A percentile compares a stretch with the other conserved stretches of the same genome.
Evolutionary conservation across 2,113 vertebrate species (phyloP).

Genomic region (Dasyurus viverrinus): DNA sequence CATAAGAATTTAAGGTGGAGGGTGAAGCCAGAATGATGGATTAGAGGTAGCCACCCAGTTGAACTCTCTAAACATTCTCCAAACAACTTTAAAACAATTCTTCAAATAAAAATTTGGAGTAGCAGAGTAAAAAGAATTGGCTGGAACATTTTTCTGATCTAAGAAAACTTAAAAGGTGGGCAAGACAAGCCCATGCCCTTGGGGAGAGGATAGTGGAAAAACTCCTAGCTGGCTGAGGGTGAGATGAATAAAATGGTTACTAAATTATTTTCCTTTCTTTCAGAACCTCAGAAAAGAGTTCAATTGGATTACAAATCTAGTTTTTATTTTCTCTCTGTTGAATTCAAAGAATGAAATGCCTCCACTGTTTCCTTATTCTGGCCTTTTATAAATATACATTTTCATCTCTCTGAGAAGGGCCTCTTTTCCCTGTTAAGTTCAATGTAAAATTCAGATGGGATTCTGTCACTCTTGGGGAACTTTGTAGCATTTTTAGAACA

Average conservation of each 20-base stretch:
- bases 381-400: neutral
- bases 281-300: neutral
- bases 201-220: neutral
- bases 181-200: too few species aligned
- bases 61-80: too few species aligned
- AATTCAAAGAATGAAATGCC: neutral
- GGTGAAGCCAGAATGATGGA: too few species aligned
- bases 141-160: too few species aligned
- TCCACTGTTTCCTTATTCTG: neutral
- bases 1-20: too few species aligned
- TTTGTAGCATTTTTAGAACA: slow-evolving; percentile 30
- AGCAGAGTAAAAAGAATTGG: too few species aligned
- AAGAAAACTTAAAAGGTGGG: too few species aligned
- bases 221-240: neutral
- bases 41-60: too few species aligned
- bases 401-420: neutral
- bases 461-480: slow-evolving; percentile 39
- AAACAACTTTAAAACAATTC: too few species aligned
- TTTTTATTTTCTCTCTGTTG: neutral
- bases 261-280: neutral
- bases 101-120: too few species aligned
- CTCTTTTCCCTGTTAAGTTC: neutral
- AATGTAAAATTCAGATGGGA: slow-evolving; percentile 35
- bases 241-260: neutral
- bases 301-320: neutral